Percentiles rank a stretch among this genome's conserved stretches.
Conservation (phyloP, 2,797 vertebrate species). For the Artibeus jamaicensis region DNA sequence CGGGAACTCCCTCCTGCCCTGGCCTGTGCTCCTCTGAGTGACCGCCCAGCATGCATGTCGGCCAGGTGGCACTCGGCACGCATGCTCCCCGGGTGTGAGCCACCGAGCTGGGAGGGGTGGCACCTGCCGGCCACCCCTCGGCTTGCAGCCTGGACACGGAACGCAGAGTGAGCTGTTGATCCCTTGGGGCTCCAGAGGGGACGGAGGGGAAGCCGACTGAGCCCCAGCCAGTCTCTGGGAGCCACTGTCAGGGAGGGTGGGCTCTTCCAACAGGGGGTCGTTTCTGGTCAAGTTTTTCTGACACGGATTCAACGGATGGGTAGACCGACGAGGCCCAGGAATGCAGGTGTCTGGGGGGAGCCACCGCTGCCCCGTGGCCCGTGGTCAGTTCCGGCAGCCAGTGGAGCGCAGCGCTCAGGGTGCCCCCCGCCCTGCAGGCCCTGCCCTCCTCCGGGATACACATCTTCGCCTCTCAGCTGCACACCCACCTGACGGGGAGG, state of each 20-base stretch:
- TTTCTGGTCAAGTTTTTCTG: neutral
- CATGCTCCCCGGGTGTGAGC: accelerated
- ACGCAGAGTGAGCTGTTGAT: accelerated
- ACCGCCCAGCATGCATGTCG: no score
- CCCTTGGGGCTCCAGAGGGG: neutral
- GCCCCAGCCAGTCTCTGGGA: neutral
- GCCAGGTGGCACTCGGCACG: accelerated
- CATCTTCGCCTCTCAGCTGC: slow-evolving; percentile 97
- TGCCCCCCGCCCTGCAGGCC: slow-evolving; percentile 81
- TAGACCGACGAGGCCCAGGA: neutral
- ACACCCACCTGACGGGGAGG: slow-evolving; percentile 93
- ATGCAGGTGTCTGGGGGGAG: accelerated
- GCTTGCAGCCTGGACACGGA: neutral
- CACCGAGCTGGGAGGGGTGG: neutral
- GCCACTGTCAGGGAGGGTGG: accelerated
- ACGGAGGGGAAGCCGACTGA: accelerated
- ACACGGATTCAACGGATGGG: accelerated
- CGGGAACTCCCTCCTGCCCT: accelerated
- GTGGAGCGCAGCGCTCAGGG: accelerated
- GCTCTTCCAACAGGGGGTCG: neutral
- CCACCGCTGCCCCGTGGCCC: accelerated
- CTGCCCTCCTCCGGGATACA: slow-evolving; percentile 89
- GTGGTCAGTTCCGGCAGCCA: accelerated
- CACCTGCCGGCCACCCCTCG: accelerated
- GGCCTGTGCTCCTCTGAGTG: no score